These are phyloP conservation scores for Illadopsis cleaveri DNA, from an alignment of 2,113 vertebrate genomes.

Conservation along the genomic window DNA sequence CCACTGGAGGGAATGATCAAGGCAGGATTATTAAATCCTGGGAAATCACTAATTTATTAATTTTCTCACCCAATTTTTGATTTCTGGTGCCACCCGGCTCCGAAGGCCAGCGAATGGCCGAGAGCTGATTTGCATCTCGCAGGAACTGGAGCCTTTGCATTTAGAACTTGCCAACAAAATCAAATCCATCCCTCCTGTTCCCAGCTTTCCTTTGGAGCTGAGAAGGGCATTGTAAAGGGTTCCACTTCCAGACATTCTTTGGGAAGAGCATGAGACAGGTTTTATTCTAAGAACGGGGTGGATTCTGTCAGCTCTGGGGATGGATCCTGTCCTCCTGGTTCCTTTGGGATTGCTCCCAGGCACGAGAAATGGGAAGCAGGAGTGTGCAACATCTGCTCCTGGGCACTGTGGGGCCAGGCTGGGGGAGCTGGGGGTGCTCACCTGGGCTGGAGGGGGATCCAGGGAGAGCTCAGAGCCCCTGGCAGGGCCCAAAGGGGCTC, in stretches of 20 bases:
- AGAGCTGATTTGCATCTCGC: background rate
- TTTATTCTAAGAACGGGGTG: accelerated
- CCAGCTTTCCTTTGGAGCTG: background rate
- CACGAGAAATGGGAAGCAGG: too few species aligned
- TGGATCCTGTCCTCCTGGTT: background rate
- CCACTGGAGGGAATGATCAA: background rate
- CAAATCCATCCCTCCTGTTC: background rate
- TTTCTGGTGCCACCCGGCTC: background rate
- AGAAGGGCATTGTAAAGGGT: background rate
- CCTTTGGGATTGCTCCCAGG: background rate
- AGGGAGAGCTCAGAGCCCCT: background rate
- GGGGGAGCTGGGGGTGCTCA: background rate
- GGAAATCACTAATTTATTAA: background rate
- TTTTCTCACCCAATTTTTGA: background rate
- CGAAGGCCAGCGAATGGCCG: background rate
- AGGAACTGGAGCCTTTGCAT: background rate
- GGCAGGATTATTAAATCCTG: background rate
- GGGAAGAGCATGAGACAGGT: background rate
- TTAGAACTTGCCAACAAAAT: background rate
- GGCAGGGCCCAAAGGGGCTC: background rate
- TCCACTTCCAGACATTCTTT: too few species aligned
- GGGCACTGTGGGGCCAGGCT: background rate
- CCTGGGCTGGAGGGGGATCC: too few species aligned
- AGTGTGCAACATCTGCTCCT: too few species aligned
- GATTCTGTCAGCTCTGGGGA: background rate